These are phyloP conservation scores for Melinopterus prodromus DNA, from an alignment of 2,888 invertebrate genomes.

Conservation along the genomic window DNA sequence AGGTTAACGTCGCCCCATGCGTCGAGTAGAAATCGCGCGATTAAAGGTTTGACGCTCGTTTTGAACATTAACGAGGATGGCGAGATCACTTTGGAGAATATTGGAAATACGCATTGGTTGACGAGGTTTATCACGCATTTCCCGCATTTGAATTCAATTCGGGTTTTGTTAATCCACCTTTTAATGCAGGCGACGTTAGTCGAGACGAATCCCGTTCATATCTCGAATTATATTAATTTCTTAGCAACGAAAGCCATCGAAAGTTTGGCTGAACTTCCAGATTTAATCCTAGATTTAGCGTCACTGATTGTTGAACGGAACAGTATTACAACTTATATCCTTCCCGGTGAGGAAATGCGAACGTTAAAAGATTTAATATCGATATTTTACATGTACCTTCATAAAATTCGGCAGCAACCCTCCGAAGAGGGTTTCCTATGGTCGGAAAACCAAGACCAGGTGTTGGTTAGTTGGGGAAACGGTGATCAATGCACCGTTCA, in stretches of 20 bases:
- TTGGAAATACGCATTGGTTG: conserved; percentile 63
- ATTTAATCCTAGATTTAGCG: conserved; percentile 81
- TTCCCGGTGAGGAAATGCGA: conserved; percentile 58
- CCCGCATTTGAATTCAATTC: conserved; percentile 79
- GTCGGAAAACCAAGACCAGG: conserved; percentile 78
- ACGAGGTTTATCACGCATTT: conserved; percentile 74
- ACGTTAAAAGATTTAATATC: conserved; percentile 76
- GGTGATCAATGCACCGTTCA: conserved; percentile 80
- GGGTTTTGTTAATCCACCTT: conserved; percentile 73
- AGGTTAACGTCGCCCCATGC: conserved; percentile 84
- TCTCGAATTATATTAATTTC: conserved; percentile 86
- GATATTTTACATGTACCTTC: conserved; percentile 79
- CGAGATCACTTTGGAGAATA: conserved; percentile 50
- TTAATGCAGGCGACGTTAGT: conserved; percentile 89
- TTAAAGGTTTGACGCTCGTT: conserved; percentile 61
- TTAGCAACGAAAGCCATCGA: conserved; percentile 77
- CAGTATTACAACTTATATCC: conserved; percentile 77
- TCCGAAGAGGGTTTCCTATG: conserved; percentile 69
- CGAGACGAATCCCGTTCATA: conserved; percentile 85
- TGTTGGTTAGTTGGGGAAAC: conserved; percentile 78
- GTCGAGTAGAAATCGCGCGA: conserved; percentile 79
- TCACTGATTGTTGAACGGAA: conserved; percentile 91
- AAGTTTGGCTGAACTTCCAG: conserved; percentile 71
- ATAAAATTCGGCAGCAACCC: conserved; percentile 73
- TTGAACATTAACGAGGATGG: conserved; percentile 58